Conservation (phyloP, 2,113 vertebrate species). For the Orthonyx spaldingii region DNA sequence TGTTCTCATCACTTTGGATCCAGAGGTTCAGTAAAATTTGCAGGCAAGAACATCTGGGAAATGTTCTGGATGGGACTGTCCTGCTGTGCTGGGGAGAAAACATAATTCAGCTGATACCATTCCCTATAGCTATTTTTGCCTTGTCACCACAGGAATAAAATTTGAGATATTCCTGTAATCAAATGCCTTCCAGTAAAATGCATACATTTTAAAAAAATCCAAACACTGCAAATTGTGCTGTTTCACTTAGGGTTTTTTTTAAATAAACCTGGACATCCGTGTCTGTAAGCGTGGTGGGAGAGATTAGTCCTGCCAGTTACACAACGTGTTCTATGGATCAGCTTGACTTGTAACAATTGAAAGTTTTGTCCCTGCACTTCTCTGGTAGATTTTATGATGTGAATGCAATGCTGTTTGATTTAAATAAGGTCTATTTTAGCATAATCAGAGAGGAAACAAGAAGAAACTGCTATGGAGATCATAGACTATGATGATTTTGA, state of each 20-base stretch:
- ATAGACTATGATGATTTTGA: background rate
- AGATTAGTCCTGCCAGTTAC: conserved; percentile 7
- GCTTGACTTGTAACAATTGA: background rate
- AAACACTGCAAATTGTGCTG: background rate
- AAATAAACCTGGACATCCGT: conserved; percentile 34
- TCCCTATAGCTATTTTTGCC: background rate
- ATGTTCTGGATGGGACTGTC: background rate
- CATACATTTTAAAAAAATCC: background rate
- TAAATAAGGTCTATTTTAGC: background rate
- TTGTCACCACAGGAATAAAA: background rate
- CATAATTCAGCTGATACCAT: background rate
- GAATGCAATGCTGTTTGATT: background rate
- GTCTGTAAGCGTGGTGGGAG: background rate
- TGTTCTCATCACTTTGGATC: background rate
- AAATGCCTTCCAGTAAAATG: background rate
- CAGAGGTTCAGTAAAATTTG: background rate
- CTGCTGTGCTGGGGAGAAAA: background rate
- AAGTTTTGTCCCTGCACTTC: background rate
- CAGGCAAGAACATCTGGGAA: background rate
- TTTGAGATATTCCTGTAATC: background rate
- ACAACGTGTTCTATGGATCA: background rate
- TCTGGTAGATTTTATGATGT: background rate
- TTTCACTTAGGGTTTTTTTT: background rate
- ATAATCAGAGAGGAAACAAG: background rate
- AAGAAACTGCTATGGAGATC: background rate